Base-by-base conservation (phyloP, 2,888 invertebrate genomes). In the Xylocampa areola region DNA sequence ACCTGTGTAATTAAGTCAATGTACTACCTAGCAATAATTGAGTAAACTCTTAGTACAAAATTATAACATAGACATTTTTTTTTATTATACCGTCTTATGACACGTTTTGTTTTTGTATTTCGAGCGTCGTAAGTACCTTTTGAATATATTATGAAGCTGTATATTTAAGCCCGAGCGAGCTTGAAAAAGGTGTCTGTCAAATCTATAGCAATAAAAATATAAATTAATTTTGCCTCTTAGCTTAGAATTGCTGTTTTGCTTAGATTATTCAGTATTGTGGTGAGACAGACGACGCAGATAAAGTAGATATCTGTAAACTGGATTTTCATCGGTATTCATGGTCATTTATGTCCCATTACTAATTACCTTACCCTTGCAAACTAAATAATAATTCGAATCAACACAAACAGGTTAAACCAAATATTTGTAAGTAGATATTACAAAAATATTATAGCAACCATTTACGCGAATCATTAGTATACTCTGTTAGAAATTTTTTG, bases 401-500 rank as follows among this genome's bases (percentile, higher is more conserved):
- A n/a, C n/a, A n/a, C n/a, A n/a, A n/a, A n/a, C n/a, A n/a, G n/a
- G n/a, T n/a, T n/a, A n/a, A n/a, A n/a, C n/a, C n/a, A n/a, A n/a
- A n/a, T n/a, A n/a, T n/a, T n/a, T n/a, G n/a, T n/a, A n/a, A n/a
- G n/a, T n/a, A n/a, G n/a, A n/a, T n/a, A n/a, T n/a, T n/a, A 11
- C 33, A 41, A 11, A 27, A 41, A 17, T 14, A 29, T 13, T 23
- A 17, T 27, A 41, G n/a, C n/a, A 21, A 6, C 37, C 13, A 3
- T 11, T 29, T 14, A 14, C 16, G 6, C n/a, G 32, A 6, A 39
- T 17, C 4, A 36, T n/a, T n/a, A n/a, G n/a, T 40, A 16, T 16
- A n/a, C 10, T 35, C 17, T 40, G 35, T 19, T 30, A 33, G 44
- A 58, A 64, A 41, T 60, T 49, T 50, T 59, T 58, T 72, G 58